These are phyloP conservation scores for Drosophila hamatofila DNA, from an alignment of 2,888 invertebrate species.

Conservation along the genomic window DNA sequence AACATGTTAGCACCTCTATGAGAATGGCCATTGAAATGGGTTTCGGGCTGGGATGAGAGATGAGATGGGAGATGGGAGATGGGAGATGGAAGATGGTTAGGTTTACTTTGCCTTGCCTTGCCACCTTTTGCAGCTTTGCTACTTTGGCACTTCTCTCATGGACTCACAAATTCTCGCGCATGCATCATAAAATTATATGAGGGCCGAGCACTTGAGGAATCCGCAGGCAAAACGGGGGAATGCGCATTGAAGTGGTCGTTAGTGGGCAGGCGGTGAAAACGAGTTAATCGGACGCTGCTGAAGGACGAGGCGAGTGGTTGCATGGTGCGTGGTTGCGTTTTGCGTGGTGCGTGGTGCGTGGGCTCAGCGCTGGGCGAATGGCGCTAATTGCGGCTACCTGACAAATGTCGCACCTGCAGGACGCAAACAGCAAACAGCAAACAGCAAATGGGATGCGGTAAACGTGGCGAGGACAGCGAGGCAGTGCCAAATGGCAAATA, in stretches of 20 bases:
- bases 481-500: slow-evolving; percentile 42
- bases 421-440: slow-evolving; percentile 47
- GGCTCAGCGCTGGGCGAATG: slow-evolving; percentile 20
- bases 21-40: slow-evolving; percentile 15
- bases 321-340: not conserved
- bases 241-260: slow-evolving; percentile 32
- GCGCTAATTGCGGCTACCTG: slow-evolving; percentile 77
- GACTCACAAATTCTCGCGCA: slow-evolving; percentile 19
- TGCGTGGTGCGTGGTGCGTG: not conserved
- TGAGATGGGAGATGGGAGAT: too few species aligned
- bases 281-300: slow-evolving; percentile 59
- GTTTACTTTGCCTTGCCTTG: not conserved
- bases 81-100: not conserved
- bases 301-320: slow-evolving; percentile 7
- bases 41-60: not conserved
- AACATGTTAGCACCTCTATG: slow-evolving; percentile 51
- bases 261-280: slow-evolving; percentile 45
- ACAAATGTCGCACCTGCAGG: slow-evolving; percentile 77
- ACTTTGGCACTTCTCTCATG: not conserved
- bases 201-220: slow-evolving; percentile 46
- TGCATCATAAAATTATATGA: slow-evolving; percentile 70
- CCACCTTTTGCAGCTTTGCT: not conserved
- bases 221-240: slow-evolving; percentile 11
- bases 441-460: slow-evolving; percentile 54
- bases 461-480: slow-evolving; percentile 37